Evolutionary conservation across 1,140 invertebrate genomes (phyloP).

Genomic region (Oedothorax gibbosus): DNA sequence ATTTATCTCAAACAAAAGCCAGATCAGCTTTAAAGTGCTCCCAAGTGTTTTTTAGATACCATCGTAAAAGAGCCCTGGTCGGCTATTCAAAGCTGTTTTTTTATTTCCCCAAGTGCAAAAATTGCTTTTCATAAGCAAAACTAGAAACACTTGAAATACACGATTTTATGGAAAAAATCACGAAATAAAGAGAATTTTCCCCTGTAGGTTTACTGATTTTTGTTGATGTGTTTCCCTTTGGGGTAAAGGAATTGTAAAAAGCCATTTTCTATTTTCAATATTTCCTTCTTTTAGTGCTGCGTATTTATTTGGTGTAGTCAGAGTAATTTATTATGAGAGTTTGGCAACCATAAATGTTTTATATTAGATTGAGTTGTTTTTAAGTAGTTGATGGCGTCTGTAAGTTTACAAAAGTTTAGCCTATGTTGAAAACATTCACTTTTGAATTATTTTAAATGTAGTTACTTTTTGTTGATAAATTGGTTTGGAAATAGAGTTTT

Average conservation of each 20-base stretch:
- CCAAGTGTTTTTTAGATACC: conserved; percentile 3
- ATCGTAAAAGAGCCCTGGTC: conserved; percentile 13
- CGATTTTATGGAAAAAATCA: conserved; percentile 23
- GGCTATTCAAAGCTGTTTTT: conserved; percentile 16
- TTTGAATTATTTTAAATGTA: too few relatives aligned
- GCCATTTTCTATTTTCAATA: not conserved
- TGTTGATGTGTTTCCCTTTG: not conserved
- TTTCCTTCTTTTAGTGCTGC: too few relatives aligned
- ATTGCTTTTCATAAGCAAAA: conserved; percentile 32
- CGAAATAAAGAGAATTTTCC: conserved; percentile 9
- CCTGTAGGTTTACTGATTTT: conserved; percentile 12
- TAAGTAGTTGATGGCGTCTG: too few relatives aligned
- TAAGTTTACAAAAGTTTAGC: too few relatives aligned
- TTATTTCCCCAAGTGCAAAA: conserved; percentile 16
- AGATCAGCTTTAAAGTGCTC: conserved; percentile 13
- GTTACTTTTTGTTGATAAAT: too few relatives aligned
- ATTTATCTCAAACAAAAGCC: conserved; percentile 27
- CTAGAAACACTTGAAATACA: not conserved
- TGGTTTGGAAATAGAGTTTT: too few relatives aligned
- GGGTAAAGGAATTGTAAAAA: conserved; percentile 27
- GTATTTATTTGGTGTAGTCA: too few relatives aligned
- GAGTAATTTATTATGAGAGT: too few relatives aligned
- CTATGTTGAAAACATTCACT: too few relatives aligned
- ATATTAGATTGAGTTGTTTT: too few relatives aligned
- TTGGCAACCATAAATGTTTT: too few relatives aligned